Evolutionary conservation across 2,797 vertebrate genomes (phyloP), one percentile per base, ranked within the genome.

Genomic region (Dryobates pubescens): DNA sequence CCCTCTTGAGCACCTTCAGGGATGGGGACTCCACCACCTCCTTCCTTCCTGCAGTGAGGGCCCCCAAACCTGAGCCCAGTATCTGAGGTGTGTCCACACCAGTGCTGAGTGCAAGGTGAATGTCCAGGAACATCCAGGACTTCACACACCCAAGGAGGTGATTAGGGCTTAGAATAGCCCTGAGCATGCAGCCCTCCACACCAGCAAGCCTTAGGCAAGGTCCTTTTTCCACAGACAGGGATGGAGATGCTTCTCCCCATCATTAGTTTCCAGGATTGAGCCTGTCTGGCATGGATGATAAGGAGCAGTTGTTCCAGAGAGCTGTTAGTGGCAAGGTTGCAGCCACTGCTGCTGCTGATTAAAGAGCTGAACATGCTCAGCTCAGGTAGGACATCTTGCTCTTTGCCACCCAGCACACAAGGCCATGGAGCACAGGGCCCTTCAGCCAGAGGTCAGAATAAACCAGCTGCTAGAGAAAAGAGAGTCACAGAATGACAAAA

Each of bases 161-260:
- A 51, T 2, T 2, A 78, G 16, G 29, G 30, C 20, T 69, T 29
- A 38, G 23, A 74, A 6, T 4, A 53, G 64, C 17, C 22, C 45
- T 6, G 26, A 79, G 36, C 71, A 68, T 0, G 0, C 41, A 51
- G 19, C 6, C 32, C 38, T 34, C 26, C 10, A 3, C 0, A 0
- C 34, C 2, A 2, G 27, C 0, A 0, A 81, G 54, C 36, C 6
- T 2, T 1, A 9, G 30, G 26, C 20, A 70, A 38, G 80, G 9
- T 1, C 61, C 43, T 32, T 67, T 79, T 73, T n/a, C 72, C 65
- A 68, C 14, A 4, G 68, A 16, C 9, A 23, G 34, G 49, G 43
- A 34, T 32, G 53, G 73, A 88, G n/a, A 61, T 2, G 3, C 30
- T 26, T 76, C 43, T 38, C 32, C 30, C 17, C 61, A 18, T 29